Percentiles rank a stretch among this genome's conserved stretches.
Conservation (phyloP, 1,140 invertebrate genomes). For the Anoplophora glabripennis region DNA sequence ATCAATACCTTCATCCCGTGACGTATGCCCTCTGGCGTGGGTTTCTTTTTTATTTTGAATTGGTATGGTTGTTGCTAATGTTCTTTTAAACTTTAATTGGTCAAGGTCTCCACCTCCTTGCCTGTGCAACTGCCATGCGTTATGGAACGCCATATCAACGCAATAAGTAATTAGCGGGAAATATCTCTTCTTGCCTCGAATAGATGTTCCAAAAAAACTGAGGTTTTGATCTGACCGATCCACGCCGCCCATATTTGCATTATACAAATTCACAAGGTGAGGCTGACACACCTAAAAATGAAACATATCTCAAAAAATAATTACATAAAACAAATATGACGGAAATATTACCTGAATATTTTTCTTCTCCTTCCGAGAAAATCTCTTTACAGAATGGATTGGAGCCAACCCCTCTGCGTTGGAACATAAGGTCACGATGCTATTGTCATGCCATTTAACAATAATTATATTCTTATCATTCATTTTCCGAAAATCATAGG, state of each 20-base stretch:
- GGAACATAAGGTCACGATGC: slow-evolving; percentile 23
- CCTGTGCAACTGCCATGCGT: slow-evolving; percentile 24
- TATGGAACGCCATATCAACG: slow-evolving; percentile 30
- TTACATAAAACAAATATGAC: too few species aligned
- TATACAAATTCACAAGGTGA: slow-evolving; percentile 27
- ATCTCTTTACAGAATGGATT: slow-evolving; percentile 27
- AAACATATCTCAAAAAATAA: too few species aligned
- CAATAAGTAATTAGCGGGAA: slow-evolving; percentile 26
- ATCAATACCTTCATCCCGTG: too few species aligned
- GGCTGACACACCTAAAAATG: too few species aligned
- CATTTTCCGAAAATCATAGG: not conserved
- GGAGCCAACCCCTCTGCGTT: slow-evolving; percentile 15
- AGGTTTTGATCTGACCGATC: slow-evolving; percentile 34
- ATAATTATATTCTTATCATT: slow-evolving; percentile 15
- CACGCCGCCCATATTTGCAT: slow-evolving; percentile 34
- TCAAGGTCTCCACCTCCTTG: too few species aligned
- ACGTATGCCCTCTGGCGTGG: too few species aligned
- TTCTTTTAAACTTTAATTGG: too few species aligned
- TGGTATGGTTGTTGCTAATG: too few species aligned
- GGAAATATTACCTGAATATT: slow-evolving; percentile 20
- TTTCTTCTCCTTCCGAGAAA: slow-evolving; percentile 31
- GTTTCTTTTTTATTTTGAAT: too few species aligned
- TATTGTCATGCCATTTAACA: slow-evolving; percentile 36
- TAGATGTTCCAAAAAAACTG: slow-evolving; percentile 20
- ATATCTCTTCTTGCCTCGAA: slow-evolving; percentile 42